Evolutionary conservation across 2,888 invertebrate species (phyloP).

Genomic region (Pandemis corylana): DNA sequence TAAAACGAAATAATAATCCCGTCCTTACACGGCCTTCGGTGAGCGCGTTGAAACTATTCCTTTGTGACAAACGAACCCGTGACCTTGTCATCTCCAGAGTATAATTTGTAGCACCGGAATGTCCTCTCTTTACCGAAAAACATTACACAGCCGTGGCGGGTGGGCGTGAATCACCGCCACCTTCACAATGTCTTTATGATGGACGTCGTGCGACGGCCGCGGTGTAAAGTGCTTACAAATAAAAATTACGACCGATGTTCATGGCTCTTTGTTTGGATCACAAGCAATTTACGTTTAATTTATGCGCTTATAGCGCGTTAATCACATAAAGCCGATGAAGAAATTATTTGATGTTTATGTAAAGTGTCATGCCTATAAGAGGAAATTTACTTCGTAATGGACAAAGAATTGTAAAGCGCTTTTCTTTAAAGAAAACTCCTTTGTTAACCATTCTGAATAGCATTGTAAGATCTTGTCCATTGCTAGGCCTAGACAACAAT

Average conservation of each 20-base stretch:
- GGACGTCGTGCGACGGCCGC: slow-evolving; percentile 45
- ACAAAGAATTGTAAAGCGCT: background rate
- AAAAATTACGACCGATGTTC: slow-evolving; percentile 44
- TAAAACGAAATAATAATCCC: slow-evolving; percentile 10
- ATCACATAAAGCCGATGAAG: slow-evolving; percentile 13
- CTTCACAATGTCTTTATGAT: slow-evolving; percentile 48
- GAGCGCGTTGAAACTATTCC: slow-evolving; percentile 30
- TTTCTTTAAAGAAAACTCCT: background rate
- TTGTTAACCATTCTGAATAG: background rate
- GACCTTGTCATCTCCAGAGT: slow-evolving; percentile 31
- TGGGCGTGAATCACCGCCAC: slow-evolving; percentile 40
- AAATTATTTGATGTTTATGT: background rate
- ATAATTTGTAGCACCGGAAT: slow-evolving; percentile 33
- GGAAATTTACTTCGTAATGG: background rate
- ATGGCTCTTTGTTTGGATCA: slow-evolving; percentile 38
- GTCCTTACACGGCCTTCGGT: slow-evolving; percentile 20
- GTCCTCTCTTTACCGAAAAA: slow-evolving; percentile 30
- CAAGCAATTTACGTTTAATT: slow-evolving; percentile 22
- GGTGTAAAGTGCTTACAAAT: slow-evolving; percentile 49
- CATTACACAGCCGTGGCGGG: slow-evolving; percentile 29
- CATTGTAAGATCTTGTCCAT: background rate
- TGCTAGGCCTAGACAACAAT: slow-evolving; percentile 6
- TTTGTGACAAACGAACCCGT: slow-evolving; percentile 23
- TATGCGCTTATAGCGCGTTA: slow-evolving; percentile 14
- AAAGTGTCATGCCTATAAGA: background rate